These are phyloP conservation scores for Eupithecia centaureata DNA, from an alignment of 2,888 invertebrate genomes.

Conservation along the genomic window DNA sequence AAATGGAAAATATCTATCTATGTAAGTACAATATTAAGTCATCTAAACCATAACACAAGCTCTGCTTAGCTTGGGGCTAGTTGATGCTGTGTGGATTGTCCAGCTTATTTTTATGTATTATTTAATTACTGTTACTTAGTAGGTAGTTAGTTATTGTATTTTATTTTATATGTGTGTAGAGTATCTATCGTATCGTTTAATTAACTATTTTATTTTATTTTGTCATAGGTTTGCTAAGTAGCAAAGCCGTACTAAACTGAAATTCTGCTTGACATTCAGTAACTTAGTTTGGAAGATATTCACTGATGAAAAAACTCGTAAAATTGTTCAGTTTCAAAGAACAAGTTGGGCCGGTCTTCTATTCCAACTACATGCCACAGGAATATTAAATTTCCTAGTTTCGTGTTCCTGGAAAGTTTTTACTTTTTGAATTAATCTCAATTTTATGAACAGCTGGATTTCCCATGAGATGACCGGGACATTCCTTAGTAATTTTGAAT, in stretches of 20 bases:
- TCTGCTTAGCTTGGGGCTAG: too few species aligned
- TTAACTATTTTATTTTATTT: too few species aligned
- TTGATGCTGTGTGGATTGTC: too few species aligned
- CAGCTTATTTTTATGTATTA: too few species aligned
- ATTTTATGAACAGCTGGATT: slow-evolving; percentile 65
- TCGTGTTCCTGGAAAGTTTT: slow-evolving; percentile 71
- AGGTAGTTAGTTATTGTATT: too few species aligned
- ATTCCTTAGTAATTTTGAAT: background rate
- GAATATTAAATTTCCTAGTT: slow-evolving; percentile 75
- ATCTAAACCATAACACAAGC: too few species aligned
- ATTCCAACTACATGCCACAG: slow-evolving; percentile 52
- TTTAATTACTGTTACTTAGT: too few species aligned
- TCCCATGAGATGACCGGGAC: background rate
- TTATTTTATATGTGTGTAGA: too few species aligned
- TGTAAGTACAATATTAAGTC: too few species aligned
- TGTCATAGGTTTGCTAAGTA: slow-evolving; percentile 5
- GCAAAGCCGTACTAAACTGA: slow-evolving; percentile 11
- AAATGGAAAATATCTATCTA: too few species aligned
- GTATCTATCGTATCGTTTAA: too few species aligned
- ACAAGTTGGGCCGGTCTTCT: slow-evolving; percentile 42
- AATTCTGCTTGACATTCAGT: slow-evolving; percentile 27
- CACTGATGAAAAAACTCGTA: slow-evolving; percentile 35
- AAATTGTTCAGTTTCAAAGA: slow-evolving; percentile 43
- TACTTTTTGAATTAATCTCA: slow-evolving; percentile 61
- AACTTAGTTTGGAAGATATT: slow-evolving; percentile 29